Evolutionary conservation across 1,140 invertebrate genomes (phyloP).

Genomic region (Physella acuta): DNA sequence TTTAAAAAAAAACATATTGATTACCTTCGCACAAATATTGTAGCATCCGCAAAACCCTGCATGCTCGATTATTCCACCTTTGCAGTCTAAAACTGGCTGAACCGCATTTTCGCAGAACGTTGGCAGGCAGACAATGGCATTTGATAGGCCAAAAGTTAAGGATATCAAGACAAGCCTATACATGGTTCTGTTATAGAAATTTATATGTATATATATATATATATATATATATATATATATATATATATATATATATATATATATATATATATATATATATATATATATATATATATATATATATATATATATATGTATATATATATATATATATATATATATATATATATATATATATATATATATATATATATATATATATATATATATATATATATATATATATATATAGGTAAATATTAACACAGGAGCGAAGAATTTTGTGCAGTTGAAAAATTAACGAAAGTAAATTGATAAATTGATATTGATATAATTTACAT

Average conservation of each 20-base stretch:
- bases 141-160: not conserved
- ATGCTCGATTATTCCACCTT: not conserved
- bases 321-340: not conserved
- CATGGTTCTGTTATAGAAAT: not conserved
- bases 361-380: not conserved
- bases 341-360: not conserved
- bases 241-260: not conserved
- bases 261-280: not conserved
- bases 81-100: not conserved
- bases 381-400: not conserved
- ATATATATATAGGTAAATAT: slow-evolving; percentile 10
- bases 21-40: slow-evolving; percentile 11
- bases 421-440: not conserved
- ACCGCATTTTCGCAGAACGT: not conserved
- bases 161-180: not conserved
- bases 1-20: too few species aligned
- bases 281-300: slow-evolving; percentile 1
- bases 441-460: too few species aligned
- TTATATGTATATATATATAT: not conserved
- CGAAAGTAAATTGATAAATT: too few species aligned
- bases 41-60: slow-evolving; percentile 10
- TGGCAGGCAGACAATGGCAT: not conserved
- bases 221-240: not conserved
- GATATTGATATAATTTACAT: not conserved
- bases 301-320: not conserved